Percentiles rank a stretch among this genome's conserved stretches.
Conservation (phyloP, 2,888 invertebrate genomes). For the Hoplodrina blanda region DNA sequence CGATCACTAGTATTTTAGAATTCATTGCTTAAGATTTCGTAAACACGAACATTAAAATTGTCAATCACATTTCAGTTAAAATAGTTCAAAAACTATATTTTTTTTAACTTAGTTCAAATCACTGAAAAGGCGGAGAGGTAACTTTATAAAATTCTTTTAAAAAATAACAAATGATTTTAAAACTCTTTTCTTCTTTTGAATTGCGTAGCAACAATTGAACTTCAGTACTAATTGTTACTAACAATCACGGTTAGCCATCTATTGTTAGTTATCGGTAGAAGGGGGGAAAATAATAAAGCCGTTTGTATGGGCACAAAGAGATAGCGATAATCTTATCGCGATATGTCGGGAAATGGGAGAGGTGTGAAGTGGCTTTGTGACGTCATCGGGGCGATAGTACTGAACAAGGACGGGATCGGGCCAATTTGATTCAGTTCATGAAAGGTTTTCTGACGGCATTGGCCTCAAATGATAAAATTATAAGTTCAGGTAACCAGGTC, state of each 20-base stretch:
- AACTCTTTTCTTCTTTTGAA: not conserved
- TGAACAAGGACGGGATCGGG: slow-evolving; percentile 34
- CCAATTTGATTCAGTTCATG: not conserved
- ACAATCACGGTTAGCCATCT: slow-evolving; percentile 48
- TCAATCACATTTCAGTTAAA: slow-evolving; percentile 2
- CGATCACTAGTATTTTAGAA: slow-evolving; percentile 33
- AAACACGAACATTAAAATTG: not conserved
- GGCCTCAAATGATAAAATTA: not conserved
- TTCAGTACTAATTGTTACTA: slow-evolving; percentile 4
- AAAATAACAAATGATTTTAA: too few species aligned
- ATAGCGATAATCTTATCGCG: slow-evolving; percentile 59
- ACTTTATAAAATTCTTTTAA: too few species aligned
- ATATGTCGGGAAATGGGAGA: slow-evolving; percentile 57
- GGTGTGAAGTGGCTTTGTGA: slow-evolving; percentile 52
- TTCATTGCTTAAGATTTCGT: slow-evolving; percentile 22
- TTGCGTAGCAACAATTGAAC: not conserved
- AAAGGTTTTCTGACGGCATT: slow-evolving; percentile 13
- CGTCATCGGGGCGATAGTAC: slow-evolving; percentile 33
- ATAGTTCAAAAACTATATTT: not conserved
- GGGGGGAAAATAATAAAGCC: slow-evolving; percentile 49
- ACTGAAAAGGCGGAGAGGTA: too few species aligned
- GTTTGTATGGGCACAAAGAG: slow-evolving; percentile 44
- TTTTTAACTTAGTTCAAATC: too few species aligned
- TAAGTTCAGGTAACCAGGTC: too few species aligned
- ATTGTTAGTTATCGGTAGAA: slow-evolving; percentile 39